Base-by-base conservation (phyloP, 2,113 vertebrate genomes). In the Notarius lentiginosus region DNA sequence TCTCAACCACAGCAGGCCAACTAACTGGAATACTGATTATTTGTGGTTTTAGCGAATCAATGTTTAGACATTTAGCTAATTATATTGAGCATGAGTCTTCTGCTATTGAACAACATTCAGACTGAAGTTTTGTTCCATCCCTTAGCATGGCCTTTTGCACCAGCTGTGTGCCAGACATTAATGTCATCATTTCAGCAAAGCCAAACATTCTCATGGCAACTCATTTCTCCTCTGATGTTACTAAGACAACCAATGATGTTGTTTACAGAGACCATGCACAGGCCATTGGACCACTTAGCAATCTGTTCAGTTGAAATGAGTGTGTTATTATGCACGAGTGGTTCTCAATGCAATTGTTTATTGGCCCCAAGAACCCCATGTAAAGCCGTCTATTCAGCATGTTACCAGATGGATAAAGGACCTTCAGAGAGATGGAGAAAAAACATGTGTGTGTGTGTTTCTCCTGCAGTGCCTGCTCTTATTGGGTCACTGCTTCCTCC, bases 341-440 rank as follows among this genome's bases (percentile, higher is more conserved):
- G 6, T 82, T 80, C 85, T 89, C 85, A 83, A 66, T 27, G 70
- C 58, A 86, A 88, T 49, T 87, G 83, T 91, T 88, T 91, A 84
- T 87, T 82, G 83, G 87, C 89, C 85, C 79, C 83, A 60, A 47
- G 81, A 90, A 79, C 88, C 89, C 88, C 34, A 82, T 89, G 86
- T 91, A 93, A 93, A 92, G 92, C 88, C 89, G 89, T 84, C 90
- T 87, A 90, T 91, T 92, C 91, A 91, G 91, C 90, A 91, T 86
- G 83, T 90, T 92, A 93, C 94, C 93, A 95, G 94, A 95, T 95
- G 94, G 93, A 92, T 82, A 68, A 79, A 81, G 53, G 79, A 88
- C 90, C 76, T 60, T 86, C 76, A 79, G 84, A 92, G 89, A 88
- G 82, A 84, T 88, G 2, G 61, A 58, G 41, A 9, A 27, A 60